phyloP scores from a whole-genome alignment of 2,797 vertebrate species.

The Rhinatrema bivittatum region DNA sequence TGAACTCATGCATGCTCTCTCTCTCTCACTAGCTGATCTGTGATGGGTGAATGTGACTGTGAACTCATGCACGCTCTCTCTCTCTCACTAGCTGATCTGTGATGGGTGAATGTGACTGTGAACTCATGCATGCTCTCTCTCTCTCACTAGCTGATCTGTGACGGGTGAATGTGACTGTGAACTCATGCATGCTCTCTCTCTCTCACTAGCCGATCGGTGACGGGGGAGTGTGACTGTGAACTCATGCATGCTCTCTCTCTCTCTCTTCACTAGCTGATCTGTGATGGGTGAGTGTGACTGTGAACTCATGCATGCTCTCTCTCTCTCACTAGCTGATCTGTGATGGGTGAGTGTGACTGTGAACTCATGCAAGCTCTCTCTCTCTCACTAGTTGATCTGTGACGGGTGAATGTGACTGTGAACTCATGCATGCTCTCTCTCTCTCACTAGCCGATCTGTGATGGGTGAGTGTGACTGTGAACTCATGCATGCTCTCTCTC shows the following conservation, averaged over 20 bases:
- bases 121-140: accelerated
- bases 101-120: neutral
- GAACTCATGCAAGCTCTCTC: too few species aligned
- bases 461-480: neutral
- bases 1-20: too few species aligned
- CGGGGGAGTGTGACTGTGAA: neutral
- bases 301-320: too few species aligned
- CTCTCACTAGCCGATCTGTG: slow-evolving; percentile 61
- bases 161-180: neutral
- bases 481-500: accelerated
- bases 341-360: neutral
- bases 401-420: neutral
- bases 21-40: slow-evolving; percentile 61
- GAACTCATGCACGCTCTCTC: too few species aligned
- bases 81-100: slow-evolving; percentile 61
- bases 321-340: slow-evolving; percentile 61
- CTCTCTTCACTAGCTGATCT: slow-evolving; percentile 65
- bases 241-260: accelerated
- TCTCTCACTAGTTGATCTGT: slow-evolving; percentile 61
- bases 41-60: neutral
- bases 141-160: slow-evolving; percentile 61
- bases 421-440: accelerated
- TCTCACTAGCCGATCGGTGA: slow-evolving; percentile 59
- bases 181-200: accelerated
- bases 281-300: neutral